These are phyloP conservation scores for Cyphomyrus plagiostoma DNA, from an alignment of 2,113 vertebrate species.

Conservation along the genomic window DNA sequence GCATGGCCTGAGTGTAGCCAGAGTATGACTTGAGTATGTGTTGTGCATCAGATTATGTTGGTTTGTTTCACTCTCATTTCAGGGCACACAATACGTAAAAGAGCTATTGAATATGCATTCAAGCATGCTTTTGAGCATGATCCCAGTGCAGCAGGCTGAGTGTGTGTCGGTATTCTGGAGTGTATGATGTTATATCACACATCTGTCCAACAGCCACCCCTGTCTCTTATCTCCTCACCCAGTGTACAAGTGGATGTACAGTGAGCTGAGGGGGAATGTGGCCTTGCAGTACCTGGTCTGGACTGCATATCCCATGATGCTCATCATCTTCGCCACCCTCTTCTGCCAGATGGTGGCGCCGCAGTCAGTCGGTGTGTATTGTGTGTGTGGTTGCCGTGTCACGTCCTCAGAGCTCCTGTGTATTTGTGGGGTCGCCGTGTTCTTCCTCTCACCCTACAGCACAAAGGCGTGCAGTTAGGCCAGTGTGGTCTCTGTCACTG, in stretches of 20 bases:
- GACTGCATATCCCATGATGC: conserved; percentile 79
- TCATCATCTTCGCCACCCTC: conserved; percentile 81
- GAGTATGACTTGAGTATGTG: background rate
- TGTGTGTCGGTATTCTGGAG: background rate
- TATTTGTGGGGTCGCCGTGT: too few species aligned
- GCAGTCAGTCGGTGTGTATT: conserved; percentile 83
- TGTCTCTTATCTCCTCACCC: conserved; percentile 22
- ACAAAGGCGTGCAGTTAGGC: background rate
- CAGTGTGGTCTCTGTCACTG: background rate
- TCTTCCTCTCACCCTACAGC: background rate
- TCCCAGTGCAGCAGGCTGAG: background rate
- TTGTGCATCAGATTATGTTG: background rate
- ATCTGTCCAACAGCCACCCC: background rate
- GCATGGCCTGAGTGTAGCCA: background rate
- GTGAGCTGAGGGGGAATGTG: conserved; percentile 69
- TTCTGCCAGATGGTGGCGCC: conserved; percentile 92
- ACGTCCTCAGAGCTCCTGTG: background rate
- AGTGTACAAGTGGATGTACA: conserved; percentile 93
- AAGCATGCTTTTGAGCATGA: background rate
- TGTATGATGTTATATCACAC: background rate
- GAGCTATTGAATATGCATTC: background rate
- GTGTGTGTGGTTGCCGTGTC: background rate
- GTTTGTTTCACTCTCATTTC: background rate
- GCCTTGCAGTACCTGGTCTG: conserved; percentile 81
- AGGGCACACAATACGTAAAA: background rate